Base-by-base conservation (phyloP, 1,140 invertebrate species). In the Drosophila santomea region DNA sequence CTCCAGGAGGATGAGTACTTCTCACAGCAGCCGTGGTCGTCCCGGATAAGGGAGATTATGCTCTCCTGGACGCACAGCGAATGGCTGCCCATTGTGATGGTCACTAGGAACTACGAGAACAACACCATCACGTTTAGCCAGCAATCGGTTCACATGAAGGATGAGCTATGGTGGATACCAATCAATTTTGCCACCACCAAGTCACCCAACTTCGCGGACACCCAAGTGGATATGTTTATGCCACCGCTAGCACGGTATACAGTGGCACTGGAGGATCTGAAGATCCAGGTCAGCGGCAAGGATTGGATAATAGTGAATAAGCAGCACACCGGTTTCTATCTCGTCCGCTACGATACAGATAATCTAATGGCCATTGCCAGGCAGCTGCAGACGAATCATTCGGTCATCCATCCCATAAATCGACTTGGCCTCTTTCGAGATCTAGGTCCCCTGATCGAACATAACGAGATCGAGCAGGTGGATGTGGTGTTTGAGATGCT, bases 271-370 rank as follows among this genome's bases (percentile, higher is more conserved):
- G 66, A 74, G 6, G 75, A 91, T 7, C 68, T 91, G 11, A 55
- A 76, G 4, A 54, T 92, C 38, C 56, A 89, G 44, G 28, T 91
- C 3, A 47, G 38, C 7, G 77, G 79, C 15, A 89, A 91, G 28
- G 93, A 93, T 3, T 95, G 95, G 95, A 93, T 93, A 39, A 93
- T 95, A 11, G 52, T 95, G 0, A 95, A 95, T 71, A 93, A 95
- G 15, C 94, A 95, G 71, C 93, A 95, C 72, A 94, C 93, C 39
- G 95, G 95, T 25, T 95, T 94, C 62, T 96, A 95, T 74, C 93
- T 95, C 17, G 95, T 96, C 0, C 95, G 94, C 58, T 96, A 96
- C 61, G 94, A 95, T 38, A 43, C 48, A 0, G 76, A 84, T 2
- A 93, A 94, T 38, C 94, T 94, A 93, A 90, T 93, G 12, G 84